phyloP scores from a whole-genome alignment of 2,113 vertebrate genomes.

The Brachyhypopomus gauderio region DNA sequence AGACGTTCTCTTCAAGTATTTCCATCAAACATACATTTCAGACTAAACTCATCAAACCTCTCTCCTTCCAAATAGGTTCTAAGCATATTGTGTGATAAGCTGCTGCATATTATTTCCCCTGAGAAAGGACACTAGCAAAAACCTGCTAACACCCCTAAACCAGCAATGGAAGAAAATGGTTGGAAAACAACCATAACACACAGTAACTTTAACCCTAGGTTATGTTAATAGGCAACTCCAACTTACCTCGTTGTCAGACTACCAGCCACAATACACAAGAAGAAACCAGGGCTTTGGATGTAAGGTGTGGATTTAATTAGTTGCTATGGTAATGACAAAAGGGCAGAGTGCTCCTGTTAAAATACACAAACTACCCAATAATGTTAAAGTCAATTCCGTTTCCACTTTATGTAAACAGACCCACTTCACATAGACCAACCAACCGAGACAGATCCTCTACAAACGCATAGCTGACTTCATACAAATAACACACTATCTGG shows the following conservation, averaged over 20 bases:
- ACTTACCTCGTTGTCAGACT: conserved; percentile 14
- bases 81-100: neutral
- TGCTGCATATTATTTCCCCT: conserved; percentile 38
- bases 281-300: conserved; percentile 5
- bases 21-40: neutral
- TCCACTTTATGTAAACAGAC: conserved; percentile 10
- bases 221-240: conserved; percentile 29
- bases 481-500: no score
- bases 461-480: neutral
- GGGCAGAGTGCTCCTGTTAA: conserved; percentile 42
- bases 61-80: neutral
- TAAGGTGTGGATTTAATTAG: conserved; percentile 51
- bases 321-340: conserved; percentile 46
- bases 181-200: conserved; percentile 39
- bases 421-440: neutral
- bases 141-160: conserved; percentile 55
- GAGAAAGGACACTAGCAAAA: conserved; percentile 51
- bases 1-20: neutral
- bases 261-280: conserved; percentile 34
- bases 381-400: conserved; percentile 37
- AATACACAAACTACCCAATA: conserved; percentile 24
- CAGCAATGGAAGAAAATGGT: conserved; percentile 53
- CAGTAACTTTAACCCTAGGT: neutral
- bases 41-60: conserved; percentile 12
- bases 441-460: neutral